Evolutionary conservation across 2,113 vertebrate species (phyloP).

Genomic region (Sorex araneus): DNA sequence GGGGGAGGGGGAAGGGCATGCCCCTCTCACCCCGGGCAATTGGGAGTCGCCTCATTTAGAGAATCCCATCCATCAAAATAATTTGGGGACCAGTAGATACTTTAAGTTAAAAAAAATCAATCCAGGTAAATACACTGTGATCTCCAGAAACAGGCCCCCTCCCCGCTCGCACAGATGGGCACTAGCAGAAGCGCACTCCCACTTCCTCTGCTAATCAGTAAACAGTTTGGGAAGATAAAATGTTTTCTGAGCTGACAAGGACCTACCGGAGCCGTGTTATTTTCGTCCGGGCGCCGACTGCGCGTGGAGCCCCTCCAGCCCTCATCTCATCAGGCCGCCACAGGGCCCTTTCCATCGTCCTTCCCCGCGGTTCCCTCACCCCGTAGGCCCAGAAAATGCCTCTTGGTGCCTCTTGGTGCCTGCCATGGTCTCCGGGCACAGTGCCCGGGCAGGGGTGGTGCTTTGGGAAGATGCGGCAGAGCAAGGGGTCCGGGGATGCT

Average conservation of each 20-base stretch:
- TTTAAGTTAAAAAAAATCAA: conserved; percentile 22
- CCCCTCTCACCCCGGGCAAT: background rate
- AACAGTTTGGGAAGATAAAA: conserved; percentile 65
- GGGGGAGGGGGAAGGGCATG: background rate
- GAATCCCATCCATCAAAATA: conserved; percentile 52
- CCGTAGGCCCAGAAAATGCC: background rate
- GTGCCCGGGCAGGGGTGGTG: no score
- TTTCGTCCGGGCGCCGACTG: conserved; percentile 12
- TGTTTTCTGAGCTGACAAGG: conserved; percentile 17
- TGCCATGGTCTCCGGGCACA: no score
- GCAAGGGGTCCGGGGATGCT: no score
- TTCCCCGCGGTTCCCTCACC: conserved; percentile 3
- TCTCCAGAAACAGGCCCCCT: conserved; percentile 51
- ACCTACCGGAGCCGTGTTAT: conserved; percentile 11
- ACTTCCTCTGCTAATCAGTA: conserved; percentile 69
- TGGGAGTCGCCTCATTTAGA: conserved; percentile 60
- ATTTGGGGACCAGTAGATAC: conserved; percentile 18
- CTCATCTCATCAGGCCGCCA: background rate
- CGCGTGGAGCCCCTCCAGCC: background rate
- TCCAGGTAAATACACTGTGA: conserved; percentile 66
- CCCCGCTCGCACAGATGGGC: conserved; percentile 59
- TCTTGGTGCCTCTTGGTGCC: background rate
- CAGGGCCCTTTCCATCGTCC: background rate
- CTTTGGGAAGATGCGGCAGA: no score
- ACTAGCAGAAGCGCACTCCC: conserved; percentile 72